These are phyloP conservation scores for Elephas maximus DNA, from an alignment of 2,113 vertebrate genomes.

Conservation along the genomic window DNA sequence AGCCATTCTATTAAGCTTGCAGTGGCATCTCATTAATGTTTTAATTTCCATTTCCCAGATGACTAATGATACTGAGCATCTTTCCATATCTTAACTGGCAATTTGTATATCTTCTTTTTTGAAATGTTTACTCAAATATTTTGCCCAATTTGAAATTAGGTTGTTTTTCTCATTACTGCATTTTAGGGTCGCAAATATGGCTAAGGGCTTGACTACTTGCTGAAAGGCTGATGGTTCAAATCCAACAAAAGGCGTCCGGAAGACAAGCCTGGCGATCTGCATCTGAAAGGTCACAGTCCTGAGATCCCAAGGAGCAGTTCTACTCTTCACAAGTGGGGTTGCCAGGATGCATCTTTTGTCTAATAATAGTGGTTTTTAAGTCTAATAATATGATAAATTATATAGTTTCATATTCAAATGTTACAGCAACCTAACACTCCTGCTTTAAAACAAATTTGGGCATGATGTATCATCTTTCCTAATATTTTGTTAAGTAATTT, in stretches of 20 bases:
- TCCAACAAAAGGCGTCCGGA: too few species aligned
- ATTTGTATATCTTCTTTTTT: neutral
- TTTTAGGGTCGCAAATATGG: neutral
- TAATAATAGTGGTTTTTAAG: neutral
- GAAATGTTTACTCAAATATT: neutral
- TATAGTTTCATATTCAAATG: neutral
- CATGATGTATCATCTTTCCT: neutral
- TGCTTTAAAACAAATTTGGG: neutral
- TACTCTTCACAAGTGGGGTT: too few species aligned
- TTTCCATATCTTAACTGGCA: neutral
- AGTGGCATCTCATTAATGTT: neutral
- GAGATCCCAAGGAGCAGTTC: too few species aligned
- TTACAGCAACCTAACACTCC: neutral
- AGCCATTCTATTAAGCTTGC: neutral
- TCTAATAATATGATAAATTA: neutral
- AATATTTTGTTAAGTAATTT: conserved; percentile 34
- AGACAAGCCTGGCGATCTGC: too few species aligned
- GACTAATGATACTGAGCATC: neutral
- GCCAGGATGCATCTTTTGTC: neutral
- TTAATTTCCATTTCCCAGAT: neutral
- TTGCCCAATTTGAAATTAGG: too few species aligned
- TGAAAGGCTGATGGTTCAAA: too few species aligned
- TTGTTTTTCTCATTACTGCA: too few species aligned
- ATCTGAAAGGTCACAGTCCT: neutral
- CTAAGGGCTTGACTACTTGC: too few species aligned